Percentiles rank a stretch among this genome's conserved stretches.
Evolutionary conservation across 1,140 invertebrate genomes (phyloP).

Genomic region (Caenorhabditis remanei): DNA sequence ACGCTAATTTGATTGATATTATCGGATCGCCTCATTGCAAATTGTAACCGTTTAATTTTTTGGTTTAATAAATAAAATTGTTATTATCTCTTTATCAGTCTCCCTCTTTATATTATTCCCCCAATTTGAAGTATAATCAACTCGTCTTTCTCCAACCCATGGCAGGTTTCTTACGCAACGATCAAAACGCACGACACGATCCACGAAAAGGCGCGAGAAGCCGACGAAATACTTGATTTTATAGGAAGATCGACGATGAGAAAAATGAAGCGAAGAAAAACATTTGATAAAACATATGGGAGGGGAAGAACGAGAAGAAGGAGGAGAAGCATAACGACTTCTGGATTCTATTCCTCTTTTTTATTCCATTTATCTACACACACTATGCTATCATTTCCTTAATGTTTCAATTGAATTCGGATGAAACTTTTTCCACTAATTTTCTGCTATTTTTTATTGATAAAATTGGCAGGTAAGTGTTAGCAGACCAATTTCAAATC

Average conservation of each 20-base stretch:
- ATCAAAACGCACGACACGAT: neutral
- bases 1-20: constrained; percentile 83
- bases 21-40: constrained; percentile 62
- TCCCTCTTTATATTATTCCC: too few relatives aligned
- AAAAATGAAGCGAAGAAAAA: constrained; percentile 28
- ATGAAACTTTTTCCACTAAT: constrained; percentile 3
- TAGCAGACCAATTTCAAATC: too few relatives aligned
- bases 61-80: too few relatives aligned
- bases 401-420: neutral
- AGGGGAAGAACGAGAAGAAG: neutral
- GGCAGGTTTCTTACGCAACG: constrained; percentile 20
- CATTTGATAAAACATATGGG: constrained; percentile 40
- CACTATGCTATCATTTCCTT: neutral
- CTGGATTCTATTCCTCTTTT: neutral
- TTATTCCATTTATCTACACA: neutral
- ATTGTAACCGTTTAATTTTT: neutral
- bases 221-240: neutral
- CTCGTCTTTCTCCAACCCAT: neutral
- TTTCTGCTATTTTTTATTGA: neutral
- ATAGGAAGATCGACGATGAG: neutral
- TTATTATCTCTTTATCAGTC: too few relatives aligned
- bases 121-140: neutral
- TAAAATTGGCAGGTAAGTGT: neutral
- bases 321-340: constrained; percentile 49
- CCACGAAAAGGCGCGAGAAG: neutral